A percentile compares a stretch with the other conserved stretches of the same genome.
Conservation (phyloP, 2,888 invertebrate genomes). For the Geophilus truncorum region DNA sequence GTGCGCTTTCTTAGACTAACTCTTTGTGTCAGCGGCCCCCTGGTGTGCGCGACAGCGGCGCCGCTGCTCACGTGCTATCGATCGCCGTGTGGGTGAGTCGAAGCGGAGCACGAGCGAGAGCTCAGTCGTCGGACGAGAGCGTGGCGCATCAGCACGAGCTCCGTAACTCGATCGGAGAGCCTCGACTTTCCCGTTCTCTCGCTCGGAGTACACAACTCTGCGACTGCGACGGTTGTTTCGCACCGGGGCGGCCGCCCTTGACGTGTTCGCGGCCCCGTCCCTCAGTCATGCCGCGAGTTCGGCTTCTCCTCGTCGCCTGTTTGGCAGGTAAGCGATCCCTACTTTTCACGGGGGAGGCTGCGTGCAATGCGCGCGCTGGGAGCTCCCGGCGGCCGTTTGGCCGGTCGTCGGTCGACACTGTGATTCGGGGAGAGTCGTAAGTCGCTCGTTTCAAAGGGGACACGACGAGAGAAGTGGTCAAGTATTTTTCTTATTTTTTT, state of each 20-base stretch:
- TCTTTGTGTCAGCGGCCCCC: background rate
- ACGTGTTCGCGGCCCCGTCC: background rate
- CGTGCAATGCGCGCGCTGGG: background rate
- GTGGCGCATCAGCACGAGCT: conserved; percentile 18
- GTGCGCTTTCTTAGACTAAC: background rate
- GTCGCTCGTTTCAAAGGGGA: background rate
- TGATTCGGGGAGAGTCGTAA: background rate
- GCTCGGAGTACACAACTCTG: conserved; percentile 11
- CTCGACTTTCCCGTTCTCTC: background rate
- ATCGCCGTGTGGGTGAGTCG: background rate
- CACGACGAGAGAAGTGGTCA: background rate
- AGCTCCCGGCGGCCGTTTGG: background rate
- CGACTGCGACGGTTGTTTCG: background rate
- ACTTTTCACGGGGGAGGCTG: background rate
- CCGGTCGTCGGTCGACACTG: background rate
- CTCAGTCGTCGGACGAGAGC: background rate
- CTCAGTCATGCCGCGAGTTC: background rate
- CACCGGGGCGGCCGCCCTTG: background rate
- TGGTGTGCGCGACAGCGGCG: background rate
- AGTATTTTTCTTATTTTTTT: no score
- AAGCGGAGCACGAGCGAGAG: background rate
- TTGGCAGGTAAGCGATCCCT: background rate
- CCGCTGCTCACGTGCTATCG: conserved; percentile 18
- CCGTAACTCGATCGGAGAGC: conserved; percentile 11
- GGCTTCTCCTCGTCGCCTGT: background rate